Conservation (phyloP, 2,888 invertebrate genomes). For the Xestia c-nigrum region DNA sequence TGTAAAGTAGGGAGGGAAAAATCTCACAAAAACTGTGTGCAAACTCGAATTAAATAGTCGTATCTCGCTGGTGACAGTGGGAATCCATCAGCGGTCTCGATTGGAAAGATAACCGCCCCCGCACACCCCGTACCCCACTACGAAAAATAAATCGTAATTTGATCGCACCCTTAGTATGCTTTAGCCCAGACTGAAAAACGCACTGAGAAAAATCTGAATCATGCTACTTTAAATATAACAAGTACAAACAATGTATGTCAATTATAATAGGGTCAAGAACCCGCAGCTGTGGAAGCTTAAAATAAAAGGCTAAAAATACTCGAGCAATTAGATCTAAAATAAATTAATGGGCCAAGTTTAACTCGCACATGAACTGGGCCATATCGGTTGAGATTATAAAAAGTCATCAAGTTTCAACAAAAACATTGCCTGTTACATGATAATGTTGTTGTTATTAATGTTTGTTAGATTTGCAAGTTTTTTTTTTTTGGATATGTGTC, state of each 20-base stretch:
- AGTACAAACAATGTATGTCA: conserved; percentile 20
- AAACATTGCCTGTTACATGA: neutral
- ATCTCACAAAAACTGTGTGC: conserved; percentile 81
- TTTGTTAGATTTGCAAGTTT: no score
- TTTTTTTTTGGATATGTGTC: neutral
- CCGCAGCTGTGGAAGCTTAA: conserved; percentile 24
- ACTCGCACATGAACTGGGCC: conserved; percentile 18
- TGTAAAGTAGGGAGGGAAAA: conserved; percentile 75
- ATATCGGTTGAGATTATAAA: conserved; percentile 16
- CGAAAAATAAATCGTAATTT: conserved; percentile 83
- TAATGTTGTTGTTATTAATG: neutral
- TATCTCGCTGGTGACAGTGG: conserved; percentile 83
- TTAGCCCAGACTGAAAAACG: neutral
- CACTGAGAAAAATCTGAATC: neutral
- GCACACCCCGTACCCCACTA: conserved; percentile 53
- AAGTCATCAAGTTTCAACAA: neutral
- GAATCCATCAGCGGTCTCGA: conserved; percentile 85
- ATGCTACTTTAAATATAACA: conserved; percentile 1
- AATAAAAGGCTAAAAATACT: conserved; percentile 48
- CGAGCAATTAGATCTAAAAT: conserved; percentile 38
- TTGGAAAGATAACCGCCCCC: conserved; percentile 78
- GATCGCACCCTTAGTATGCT: conserved; percentile 68
- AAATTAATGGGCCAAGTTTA: conserved; percentile 45
- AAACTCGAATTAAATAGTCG: conserved; percentile 88
- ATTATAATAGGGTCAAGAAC: conserved; percentile 37